A percentile compares a stretch with the other conserved stretches of the same genome.
phyloP scores from a whole-genome alignment of 2,113 vertebrate species.

The Channa maculata region DNA sequence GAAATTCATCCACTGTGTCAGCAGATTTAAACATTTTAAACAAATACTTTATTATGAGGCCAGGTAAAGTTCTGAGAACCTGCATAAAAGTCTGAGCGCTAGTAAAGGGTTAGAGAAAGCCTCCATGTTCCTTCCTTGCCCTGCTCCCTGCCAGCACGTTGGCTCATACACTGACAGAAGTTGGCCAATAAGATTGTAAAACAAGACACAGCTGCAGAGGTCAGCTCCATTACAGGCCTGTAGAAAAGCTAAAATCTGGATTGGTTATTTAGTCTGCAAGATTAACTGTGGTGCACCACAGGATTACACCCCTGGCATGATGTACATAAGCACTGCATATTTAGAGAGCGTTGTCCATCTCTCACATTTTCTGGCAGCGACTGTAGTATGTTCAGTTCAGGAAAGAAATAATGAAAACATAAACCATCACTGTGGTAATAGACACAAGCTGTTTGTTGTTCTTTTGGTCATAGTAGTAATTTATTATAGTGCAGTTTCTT shows the following conservation, averaged over 20 bases:
- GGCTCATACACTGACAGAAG: conserved; percentile 33
- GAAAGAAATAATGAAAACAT: conserved; percentile 6
- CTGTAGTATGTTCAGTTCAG: neutral
- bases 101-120: conserved; percentile 4
- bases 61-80: conserved; percentile 49
- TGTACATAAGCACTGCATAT: conserved; percentile 43
- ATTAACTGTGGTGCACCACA: conserved; percentile 59
- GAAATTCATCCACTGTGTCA: conserved; percentile 37
- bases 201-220: conserved; percentile 60
- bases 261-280: conserved; percentile 23
- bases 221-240: conserved; percentile 47
- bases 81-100: conserved; percentile 42
- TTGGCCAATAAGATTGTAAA: conserved; percentile 57
- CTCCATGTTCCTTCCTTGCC: conserved; percentile 28
- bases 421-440: conserved; percentile 20
- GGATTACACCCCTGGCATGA: conserved; percentile 46
- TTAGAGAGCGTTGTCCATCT: conserved; percentile 35
- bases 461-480: neutral
- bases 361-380: conserved; percentile 26
- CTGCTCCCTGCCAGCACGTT: conserved; percentile 25
- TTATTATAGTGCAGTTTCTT: neutral
- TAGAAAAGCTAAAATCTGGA: conserved; percentile 56
- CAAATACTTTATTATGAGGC: conserved; percentile 42
- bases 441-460: conserved; percentile 6
- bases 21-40: conserved; percentile 40